Base-by-base conservation (phyloP, 2,113 vertebrate species). In the Halichoeres trimaculatus region DNA sequence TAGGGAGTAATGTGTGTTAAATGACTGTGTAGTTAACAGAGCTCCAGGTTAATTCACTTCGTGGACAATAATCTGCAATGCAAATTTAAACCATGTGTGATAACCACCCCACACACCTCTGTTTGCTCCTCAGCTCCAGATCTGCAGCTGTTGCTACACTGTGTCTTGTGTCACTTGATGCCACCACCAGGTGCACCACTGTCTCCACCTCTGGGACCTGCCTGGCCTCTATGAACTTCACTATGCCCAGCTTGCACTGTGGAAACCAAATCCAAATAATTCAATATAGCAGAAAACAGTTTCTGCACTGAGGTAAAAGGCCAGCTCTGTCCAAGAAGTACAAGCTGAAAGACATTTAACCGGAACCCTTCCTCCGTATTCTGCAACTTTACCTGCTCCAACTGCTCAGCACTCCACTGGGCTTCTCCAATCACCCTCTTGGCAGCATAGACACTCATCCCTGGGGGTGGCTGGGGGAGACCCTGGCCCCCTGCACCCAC, bases 241-340 rank as follows among this genome's bases (percentile, higher is more conserved):
- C 97, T 64, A 99, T 97, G 4, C 98, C 98, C 88, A 99, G 83
- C 68, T 99, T 99, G 90, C 98, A 99, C 98, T 99, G 89, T 40
- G 24, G 82, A 22, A 19, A 70, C 16, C 22, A 74, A 65, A 70
- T 0, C 53, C 2, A 59, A 4, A 38, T 30, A 6, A 6, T 30
- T 13, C 12, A 7, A 38, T 36, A 35, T 19, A 34, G 19, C 30
- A 30, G 30, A 6, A 30, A 30, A 30, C 3, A 30, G 3, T 30
- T 30, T 30, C 30, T 30, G 30, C 30, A 30, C 30, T 30, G 30
- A 30, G 30, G 30, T 30, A 6, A 30, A 6, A 30, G 30, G 6
- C 30, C 30, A 30, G 30, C 30, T 30, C 30, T 30, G 30, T 5
- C 13, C 26, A 54, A 10, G 6, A 54, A 8, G 2, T 2, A 16